These are phyloP conservation scores for Coremacera marginata DNA, from an alignment of 2,888 invertebrate genomes.

Conservation along the genomic window DNA sequence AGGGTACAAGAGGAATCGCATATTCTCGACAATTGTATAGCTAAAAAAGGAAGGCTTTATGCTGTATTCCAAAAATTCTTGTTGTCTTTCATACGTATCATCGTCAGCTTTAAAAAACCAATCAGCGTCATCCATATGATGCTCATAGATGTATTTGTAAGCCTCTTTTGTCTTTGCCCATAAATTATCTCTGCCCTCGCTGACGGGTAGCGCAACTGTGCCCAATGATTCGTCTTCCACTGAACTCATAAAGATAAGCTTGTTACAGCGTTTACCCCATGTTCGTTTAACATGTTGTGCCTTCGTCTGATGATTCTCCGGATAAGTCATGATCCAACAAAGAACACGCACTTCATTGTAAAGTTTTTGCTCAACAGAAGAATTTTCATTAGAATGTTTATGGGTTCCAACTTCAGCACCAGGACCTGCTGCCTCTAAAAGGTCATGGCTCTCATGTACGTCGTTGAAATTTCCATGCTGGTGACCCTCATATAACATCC, in stretches of 20 bases:
- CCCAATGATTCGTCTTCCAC: conserved; percentile 80
- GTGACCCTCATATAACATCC: conserved; percentile 60
- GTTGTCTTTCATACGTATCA: conserved; percentile 85
- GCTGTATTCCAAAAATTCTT: neutral
- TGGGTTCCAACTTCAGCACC: conserved; percentile 67
- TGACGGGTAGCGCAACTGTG: conserved; percentile 83
- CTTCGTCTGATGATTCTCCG: conserved; percentile 87
- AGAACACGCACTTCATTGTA: conserved; percentile 85
- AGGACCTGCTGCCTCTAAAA: conserved; percentile 68
- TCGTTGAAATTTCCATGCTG: conserved; percentile 67
- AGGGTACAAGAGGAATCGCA: conserved; percentile 88
- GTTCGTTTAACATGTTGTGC: conserved; percentile 94
- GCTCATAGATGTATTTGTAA: conserved; percentile 87
- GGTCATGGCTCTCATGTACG: conserved; percentile 68
- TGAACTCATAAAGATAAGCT: conserved; percentile 89
- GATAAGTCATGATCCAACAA: conserved; percentile 98
- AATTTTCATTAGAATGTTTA: conserved; percentile 75
- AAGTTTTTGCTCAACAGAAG: conserved; percentile 77
- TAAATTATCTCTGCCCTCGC: conserved; percentile 90
- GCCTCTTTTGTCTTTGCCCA: conserved; percentile 99
- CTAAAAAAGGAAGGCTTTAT: conserved; percentile 68
- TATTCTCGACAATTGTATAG: conserved; percentile 94
- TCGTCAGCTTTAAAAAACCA: conserved; percentile 99
- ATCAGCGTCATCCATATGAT: conserved; percentile 88
- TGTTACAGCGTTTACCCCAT: conserved; percentile 94